phyloP scores from a whole-genome alignment of 2,888 invertebrate species.

The Ptycholaimellus sp. region DNA sequence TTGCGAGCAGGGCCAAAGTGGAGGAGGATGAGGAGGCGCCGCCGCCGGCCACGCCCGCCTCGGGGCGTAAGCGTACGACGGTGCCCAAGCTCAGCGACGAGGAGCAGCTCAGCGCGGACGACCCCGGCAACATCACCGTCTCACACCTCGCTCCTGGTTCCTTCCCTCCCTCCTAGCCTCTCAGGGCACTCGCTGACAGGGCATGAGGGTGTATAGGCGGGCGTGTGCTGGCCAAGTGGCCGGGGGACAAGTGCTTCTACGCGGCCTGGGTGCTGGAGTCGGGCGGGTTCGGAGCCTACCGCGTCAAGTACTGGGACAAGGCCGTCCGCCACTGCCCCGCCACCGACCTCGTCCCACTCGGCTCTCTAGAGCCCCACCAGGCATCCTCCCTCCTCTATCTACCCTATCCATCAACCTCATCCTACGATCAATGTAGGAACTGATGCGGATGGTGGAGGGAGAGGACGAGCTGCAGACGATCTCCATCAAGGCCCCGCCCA shows the following conservation, averaged over 20 bases:
- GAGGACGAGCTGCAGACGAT: neutral
- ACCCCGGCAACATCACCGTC: constrained; percentile 11
- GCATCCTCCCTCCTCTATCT: no score
- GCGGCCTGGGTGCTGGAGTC: constrained; percentile 16
- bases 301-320: constrained; percentile 17
- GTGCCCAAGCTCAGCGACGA: constrained; percentile 10
- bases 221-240: constrained; percentile 19
- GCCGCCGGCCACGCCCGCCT: no score
- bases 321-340: constrained; percentile 15
- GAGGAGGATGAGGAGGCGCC: no score
- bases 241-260: constrained; percentile 17
- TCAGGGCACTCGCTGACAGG: neutral
- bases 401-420: neutral
- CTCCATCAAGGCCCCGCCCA: neutral
- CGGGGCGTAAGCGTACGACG: neutral
- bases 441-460: neutral
- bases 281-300: constrained; percentile 17
- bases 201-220: constrained; percentile 10
- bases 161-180: neutral
- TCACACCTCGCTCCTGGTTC: neutral
- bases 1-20: no score
- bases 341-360: constrained; percentile 16
- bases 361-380: constrained; percentile 6
- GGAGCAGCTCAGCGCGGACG: constrained; percentile 16
- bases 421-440: neutral